Base-by-base conservation (phyloP, 2,797 vertebrate genomes). In the Tenualosa ilisha region DNA sequence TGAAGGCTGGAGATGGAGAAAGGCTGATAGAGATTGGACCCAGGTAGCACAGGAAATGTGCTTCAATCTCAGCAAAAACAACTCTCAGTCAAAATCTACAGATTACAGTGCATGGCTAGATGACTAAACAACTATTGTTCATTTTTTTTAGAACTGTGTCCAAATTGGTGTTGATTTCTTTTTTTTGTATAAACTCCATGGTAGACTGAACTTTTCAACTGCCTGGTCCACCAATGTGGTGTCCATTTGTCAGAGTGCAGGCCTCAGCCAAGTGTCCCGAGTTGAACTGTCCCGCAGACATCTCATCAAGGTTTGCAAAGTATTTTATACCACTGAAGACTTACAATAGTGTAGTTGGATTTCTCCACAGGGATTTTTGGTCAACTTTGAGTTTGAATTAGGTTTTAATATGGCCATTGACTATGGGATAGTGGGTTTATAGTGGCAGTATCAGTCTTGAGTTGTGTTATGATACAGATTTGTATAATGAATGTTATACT, bases 121-220 rank as follows among this genome's bases (percentile, higher is more conserved):
- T 81, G n/a, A 59, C 79, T 49, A 6, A 9, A 82, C 1, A 59
- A 37, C 75, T 24, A 79, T 40, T 87, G 40, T 3, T 0, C 24
- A 0, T 86, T 20, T 75, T 2, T 3, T 12, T 12, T 24, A 26
- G 0, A 3, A 40, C 6, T 40, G 31, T 40, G 63, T 72, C 37
- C 40, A 5, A 5, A 72, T 13, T 37, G 26, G 15, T 46, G 7
- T 22, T 79, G 72, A 79, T 79, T 7, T 46, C 1, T 46, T 53
- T 49, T 24, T 56, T 12, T 46, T 68, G 59, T 86, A 15, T 54
- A 31, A 83, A 85, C 20, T 43, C 81, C 56, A 20, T 83, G 84
- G 68, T 87, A 98, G 97, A 92, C 86, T 98, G 92, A 98, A 97
- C 89, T 97, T 98, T 91, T 98, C 97, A 61, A 97, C 97, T 0